Evolutionary conservation across 2,888 invertebrate genomes (phyloP).

Genomic region (Stenurella melanura): DNA sequence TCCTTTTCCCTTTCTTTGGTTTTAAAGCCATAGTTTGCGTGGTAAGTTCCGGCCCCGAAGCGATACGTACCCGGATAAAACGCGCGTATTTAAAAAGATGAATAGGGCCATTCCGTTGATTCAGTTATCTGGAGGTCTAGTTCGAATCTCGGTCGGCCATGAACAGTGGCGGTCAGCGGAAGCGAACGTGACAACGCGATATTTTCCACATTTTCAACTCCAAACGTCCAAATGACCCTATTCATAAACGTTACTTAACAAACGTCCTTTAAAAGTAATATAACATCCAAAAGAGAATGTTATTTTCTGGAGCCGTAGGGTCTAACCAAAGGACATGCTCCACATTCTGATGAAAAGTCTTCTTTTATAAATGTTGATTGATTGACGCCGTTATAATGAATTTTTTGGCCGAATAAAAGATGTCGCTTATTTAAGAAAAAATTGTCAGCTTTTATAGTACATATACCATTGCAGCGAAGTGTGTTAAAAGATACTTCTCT

Average conservation of each 20-base stretch:
- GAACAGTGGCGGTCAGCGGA: slow-evolving; percentile 37
- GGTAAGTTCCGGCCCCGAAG: slow-evolving; percentile 42
- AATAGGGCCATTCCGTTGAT: slow-evolving; percentile 81
- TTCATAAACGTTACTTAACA: background rate
- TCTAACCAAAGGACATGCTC: too few relatives aligned
- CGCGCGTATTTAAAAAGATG: slow-evolving; percentile 77
- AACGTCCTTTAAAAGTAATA: background rate
- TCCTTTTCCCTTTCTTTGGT: slow-evolving; percentile 45
- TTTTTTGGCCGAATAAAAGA: too few relatives aligned
- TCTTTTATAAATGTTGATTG: background rate
- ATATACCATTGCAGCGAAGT: too few relatives aligned
- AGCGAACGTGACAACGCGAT: slow-evolving; percentile 2
- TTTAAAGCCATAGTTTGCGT: slow-evolving; percentile 43
- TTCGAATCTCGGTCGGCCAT: slow-evolving; percentile 46
- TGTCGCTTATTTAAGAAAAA: too few relatives aligned
- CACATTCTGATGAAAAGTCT: background rate
- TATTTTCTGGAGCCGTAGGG: background rate
- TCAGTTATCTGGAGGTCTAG: slow-evolving; percentile 77
- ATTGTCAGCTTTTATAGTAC: too few relatives aligned
- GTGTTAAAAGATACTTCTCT: too few relatives aligned
- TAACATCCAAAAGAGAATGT: background rate
- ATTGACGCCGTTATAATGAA: background rate
- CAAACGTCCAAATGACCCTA: slow-evolving; percentile 2
- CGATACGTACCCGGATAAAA: slow-evolving; percentile 59
- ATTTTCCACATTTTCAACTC: background rate